Conservation (phyloP, 2,113 vertebrate genomes). For the Tachuris rubrigastra region DNA sequence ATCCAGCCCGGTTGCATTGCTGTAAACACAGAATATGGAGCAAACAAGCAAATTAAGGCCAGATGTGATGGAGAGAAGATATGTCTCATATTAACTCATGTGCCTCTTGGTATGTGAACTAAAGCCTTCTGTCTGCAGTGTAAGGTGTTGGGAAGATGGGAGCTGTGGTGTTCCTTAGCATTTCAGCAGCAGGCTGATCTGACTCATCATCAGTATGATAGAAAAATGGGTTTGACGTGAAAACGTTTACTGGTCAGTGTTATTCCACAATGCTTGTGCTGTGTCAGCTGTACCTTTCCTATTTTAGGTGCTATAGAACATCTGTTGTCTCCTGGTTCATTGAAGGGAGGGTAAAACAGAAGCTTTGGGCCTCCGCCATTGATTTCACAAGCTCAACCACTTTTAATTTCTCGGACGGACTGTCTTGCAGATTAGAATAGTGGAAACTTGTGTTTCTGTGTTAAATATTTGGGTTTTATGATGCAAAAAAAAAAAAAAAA, state of each 20-base stretch:
- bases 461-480: background rate
- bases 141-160: fast-evolving
- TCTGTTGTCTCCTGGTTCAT: background rate
- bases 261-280: background rate
- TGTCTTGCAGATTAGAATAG: background rate
- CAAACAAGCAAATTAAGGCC: background rate
- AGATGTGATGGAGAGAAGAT: background rate
- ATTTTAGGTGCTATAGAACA: background rate
- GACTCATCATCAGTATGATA: background rate
- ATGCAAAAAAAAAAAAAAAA: background rate
- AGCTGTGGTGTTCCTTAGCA: background rate
- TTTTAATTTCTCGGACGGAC: background rate
- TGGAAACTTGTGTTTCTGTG: background rate
- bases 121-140: background rate
- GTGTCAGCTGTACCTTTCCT: background rate
- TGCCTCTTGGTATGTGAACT: background rate
- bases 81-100: fast-evolving
- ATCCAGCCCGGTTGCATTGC: background rate
- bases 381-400: background rate
- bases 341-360: fast-evolving
- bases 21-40: background rate
- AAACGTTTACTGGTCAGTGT: background rate
- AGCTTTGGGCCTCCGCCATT: background rate
- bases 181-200: background rate
- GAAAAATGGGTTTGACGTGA: background rate